Conservation (phyloP, 2,888 invertebrate species). For the Prosapia bicincta region DNA sequence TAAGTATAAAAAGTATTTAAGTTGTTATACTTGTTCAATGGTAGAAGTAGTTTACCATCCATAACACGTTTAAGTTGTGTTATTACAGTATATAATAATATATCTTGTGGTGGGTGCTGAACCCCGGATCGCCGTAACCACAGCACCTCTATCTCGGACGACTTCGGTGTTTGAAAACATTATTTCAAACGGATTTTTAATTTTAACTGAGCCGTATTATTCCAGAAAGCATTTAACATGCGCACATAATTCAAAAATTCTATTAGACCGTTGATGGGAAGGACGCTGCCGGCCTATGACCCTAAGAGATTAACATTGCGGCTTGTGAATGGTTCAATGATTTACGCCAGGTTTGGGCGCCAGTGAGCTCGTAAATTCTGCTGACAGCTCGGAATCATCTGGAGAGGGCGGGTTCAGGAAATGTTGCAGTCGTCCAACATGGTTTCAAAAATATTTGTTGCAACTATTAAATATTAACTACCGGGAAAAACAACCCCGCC, state of each 20-base stretch:
- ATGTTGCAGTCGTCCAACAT: background rate
- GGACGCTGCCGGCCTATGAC: conserved; percentile 1
- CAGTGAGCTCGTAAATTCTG: background rate
- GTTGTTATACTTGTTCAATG: too few relatives aligned
- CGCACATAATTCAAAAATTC: conserved; percentile 25
- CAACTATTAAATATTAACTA: background rate
- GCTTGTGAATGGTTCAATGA: conserved; percentile 2
- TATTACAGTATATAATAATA: too few relatives aligned
- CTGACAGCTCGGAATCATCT: background rate
- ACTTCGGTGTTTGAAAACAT: too few relatives aligned
- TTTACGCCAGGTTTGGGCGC: conserved; percentile 2
- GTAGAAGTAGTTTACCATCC: too few relatives aligned
- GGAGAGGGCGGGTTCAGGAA: background rate
- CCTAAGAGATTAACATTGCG: background rate
- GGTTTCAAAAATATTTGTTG: background rate
- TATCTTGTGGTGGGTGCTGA: too few relatives aligned
- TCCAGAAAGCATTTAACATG: conserved; percentile 20
- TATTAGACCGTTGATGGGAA: conserved; percentile 24
- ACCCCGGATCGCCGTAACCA: too few relatives aligned
- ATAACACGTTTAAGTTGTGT: too few relatives aligned
- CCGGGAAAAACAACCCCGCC: background rate
- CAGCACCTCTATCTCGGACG: too few relatives aligned
- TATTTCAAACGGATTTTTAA: conserved; percentile 22
- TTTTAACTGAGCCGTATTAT: conserved; percentile 19
- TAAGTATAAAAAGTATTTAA: too few relatives aligned